A percentile compares a stretch with the other conserved stretches of the same genome.
These are phyloP conservation scores for Gila orcuttii DNA, from an alignment of 2,113 vertebrate species.

Conservation along the genomic window DNA sequence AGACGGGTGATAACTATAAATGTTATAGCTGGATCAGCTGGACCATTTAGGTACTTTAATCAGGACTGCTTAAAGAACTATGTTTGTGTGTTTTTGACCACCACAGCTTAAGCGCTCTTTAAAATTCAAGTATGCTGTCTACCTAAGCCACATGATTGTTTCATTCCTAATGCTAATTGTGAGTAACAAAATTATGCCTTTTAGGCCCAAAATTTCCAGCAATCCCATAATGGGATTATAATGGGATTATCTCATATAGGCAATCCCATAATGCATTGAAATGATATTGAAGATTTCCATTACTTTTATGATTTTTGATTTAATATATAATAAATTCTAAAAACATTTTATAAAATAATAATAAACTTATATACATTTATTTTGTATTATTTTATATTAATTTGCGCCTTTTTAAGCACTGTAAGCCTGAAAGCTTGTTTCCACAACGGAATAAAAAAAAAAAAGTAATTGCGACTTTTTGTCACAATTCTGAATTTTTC, in stretches of 20 bases:
- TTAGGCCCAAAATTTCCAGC: background rate
- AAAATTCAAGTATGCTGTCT: background rate
- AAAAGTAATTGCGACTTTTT: too few relatives aligned
- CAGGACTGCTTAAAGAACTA: too few relatives aligned
- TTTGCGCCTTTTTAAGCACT: too few relatives aligned
- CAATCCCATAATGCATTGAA: background rate
- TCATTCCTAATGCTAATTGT: background rate
- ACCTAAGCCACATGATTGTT: background rate
- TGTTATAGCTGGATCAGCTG: background rate
- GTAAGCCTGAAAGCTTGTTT: too few relatives aligned
- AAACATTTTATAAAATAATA: too few relatives aligned
- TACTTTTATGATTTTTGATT: background rate
- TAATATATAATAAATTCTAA: background rate
- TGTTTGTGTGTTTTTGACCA: background rate
- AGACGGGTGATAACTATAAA: background rate
- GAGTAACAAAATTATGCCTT: background rate
- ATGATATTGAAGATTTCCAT: background rate
- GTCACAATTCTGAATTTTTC: too few relatives aligned
- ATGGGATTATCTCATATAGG: background rate
- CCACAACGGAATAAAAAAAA: too few relatives aligned
- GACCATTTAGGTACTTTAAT: background rate
- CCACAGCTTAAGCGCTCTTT: background rate
- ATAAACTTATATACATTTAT: background rate
- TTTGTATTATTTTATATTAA: too few relatives aligned
- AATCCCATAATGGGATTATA: background rate